Percentiles rank a stretch among this genome's conserved stretches.
These are phyloP conservation scores for Liolophura sinensis DNA, from an alignment of 1,140 invertebrate genomes.

Conservation along the genomic window DNA sequence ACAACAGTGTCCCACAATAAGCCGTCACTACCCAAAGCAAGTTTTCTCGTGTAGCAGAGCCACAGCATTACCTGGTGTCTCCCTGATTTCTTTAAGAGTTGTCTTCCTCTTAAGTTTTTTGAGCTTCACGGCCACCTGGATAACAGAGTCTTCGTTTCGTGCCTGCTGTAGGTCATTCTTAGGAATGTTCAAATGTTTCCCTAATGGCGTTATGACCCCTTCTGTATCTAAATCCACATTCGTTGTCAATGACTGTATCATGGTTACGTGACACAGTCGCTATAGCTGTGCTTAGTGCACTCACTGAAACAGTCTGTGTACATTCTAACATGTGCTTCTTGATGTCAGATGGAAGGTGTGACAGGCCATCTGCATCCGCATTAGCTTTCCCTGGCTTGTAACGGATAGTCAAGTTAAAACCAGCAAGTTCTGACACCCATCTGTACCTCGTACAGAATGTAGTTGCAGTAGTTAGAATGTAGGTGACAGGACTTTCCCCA, in stretches of 20 bases:
- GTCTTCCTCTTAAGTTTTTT: too few relatives aligned
- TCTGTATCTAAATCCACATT: too few relatives aligned
- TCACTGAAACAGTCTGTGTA: too few relatives aligned
- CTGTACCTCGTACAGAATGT: constrained; percentile 4
- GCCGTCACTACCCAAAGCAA: neutral
- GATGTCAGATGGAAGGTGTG: constrained; percentile 4
- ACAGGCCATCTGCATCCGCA: constrained; percentile 15
- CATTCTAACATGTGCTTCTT: too few relatives aligned
- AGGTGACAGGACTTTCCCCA: constrained; percentile 26
- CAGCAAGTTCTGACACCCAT: constrained; percentile 7
- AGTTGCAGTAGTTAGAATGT: constrained; percentile 4
- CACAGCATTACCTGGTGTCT: too few relatives aligned
- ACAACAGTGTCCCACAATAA: neutral
- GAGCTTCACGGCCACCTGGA: neutral
- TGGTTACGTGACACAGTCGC: too few relatives aligned
- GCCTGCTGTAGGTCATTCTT: too few relatives aligned
- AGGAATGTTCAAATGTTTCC: too few relatives aligned
- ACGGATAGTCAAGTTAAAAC: constrained; percentile 5
- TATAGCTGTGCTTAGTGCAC: too few relatives aligned
- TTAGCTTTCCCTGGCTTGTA: constrained; percentile 12
- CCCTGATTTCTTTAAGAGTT: too few relatives aligned
- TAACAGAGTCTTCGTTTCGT: neutral
- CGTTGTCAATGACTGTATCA: too few relatives aligned
- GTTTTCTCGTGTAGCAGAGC: neutral
- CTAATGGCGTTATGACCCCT: too few relatives aligned